Percentiles rank a stretch among this genome's conserved stretches.
These are phyloP conservation scores for Aspiorhynchus laticeps DNA, from an alignment of 2,113 vertebrate genomes.

Conservation along the genomic window DNA sequence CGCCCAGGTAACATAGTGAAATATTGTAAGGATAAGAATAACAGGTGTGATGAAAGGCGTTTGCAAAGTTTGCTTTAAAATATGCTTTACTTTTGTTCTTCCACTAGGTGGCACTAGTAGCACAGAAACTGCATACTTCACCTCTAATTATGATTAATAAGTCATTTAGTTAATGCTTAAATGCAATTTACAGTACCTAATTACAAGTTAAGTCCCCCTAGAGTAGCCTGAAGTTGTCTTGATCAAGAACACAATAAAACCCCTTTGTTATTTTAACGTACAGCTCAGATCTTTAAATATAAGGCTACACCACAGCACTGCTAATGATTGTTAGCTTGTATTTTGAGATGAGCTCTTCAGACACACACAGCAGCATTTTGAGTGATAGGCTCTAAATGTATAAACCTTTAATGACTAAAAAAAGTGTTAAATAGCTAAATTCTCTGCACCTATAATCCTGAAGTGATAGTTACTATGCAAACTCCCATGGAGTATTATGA, in stretches of 20 bases:
- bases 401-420: neutral
- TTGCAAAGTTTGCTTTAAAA: neutral
- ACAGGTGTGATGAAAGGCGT: too few species aligned
- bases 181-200: neutral
- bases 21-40: too few species aligned
- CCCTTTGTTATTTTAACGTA: neutral
- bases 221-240: neutral
- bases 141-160: neutral
- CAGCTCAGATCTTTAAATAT: conserved; percentile 1
- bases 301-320: neutral
- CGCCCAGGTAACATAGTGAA: too few species aligned
- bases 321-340: neutral
- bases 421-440: neutral
- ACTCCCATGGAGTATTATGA: neutral
- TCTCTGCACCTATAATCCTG: neutral
- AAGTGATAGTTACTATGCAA: neutral
- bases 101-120: neutral
- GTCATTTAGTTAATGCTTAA: neutral
- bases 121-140: neutral
- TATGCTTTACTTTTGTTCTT: neutral
- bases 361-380: neutral
- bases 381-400: neutral
- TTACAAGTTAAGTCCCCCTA: neutral
- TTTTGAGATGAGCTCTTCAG: neutral
- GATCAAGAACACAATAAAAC: neutral